Conservation (phyloP, 1,140 invertebrate genomes). For the Hylyphantes graminicola region DNA sequence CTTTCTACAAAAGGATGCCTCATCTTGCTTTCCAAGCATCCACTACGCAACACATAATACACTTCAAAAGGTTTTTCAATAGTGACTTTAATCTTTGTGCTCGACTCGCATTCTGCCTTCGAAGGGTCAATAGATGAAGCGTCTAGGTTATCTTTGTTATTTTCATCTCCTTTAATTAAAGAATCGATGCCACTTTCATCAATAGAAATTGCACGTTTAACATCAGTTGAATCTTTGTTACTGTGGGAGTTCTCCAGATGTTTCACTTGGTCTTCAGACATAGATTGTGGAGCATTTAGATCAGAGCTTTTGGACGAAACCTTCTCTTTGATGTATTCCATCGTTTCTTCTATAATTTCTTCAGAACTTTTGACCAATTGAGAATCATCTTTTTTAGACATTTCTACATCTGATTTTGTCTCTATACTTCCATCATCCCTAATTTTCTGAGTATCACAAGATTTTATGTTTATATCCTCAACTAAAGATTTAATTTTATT, state of each 20-base stretch:
- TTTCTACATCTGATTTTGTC: not conserved
- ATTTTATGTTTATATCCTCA: too few species aligned
- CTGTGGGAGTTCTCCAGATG: too few species aligned
- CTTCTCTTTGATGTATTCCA: too few species aligned
- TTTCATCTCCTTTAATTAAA: not conserved
- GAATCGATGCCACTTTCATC: not conserved
- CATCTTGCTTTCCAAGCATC: constrained; percentile 37
- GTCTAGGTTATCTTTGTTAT: not conserved
- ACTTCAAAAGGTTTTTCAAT: constrained; percentile 15
- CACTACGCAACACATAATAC: constrained; percentile 5
- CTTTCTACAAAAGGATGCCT: constrained; percentile 7
- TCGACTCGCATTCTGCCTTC: not conserved
- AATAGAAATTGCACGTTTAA: too few species aligned
- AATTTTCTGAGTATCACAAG: not conserved
- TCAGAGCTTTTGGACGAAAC: too few species aligned
- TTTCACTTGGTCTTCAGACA: too few species aligned
- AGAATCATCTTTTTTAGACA: too few species aligned
- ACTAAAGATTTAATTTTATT: too few species aligned
- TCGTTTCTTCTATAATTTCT: too few species aligned
- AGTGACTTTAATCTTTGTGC: constrained; percentile 5
- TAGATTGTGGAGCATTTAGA: too few species aligned
- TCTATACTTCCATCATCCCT: not conserved
- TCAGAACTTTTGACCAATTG: too few species aligned
- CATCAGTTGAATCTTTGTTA: too few species aligned
- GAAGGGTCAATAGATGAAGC: not conserved